A percentile compares a stretch with the other conserved stretches of the same genome.
phyloP scores from a whole-genome alignment of 2,113 vertebrate species.

The Hippocampus mohnikei region DNA sequence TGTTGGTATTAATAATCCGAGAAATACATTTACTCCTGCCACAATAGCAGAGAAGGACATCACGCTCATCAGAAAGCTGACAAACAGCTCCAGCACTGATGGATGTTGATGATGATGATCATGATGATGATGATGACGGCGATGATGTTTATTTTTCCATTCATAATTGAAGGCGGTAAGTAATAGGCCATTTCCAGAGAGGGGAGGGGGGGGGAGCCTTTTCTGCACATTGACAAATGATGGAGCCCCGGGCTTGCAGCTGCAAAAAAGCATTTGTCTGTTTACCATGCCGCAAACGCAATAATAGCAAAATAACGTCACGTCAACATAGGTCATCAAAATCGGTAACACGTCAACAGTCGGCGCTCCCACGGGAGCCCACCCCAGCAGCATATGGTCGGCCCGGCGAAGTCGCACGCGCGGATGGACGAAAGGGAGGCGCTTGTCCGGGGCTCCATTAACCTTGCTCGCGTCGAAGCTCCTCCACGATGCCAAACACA shows the following conservation, averaged over 20 bases:
- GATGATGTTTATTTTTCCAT: constrained; percentile 44
- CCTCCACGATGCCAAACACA: constrained; percentile 69
- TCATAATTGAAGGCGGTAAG: constrained; percentile 29
- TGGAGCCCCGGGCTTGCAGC: constrained; percentile 38
- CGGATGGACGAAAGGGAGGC: constrained; percentile 35
- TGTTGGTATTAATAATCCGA: constrained; percentile 51
- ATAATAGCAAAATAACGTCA: constrained; percentile 60
- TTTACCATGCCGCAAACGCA: constrained; percentile 44
- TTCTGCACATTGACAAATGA: constrained; percentile 41
- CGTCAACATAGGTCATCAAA: constrained; percentile 54
- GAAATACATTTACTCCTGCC: constrained; percentile 41
- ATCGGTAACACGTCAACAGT: constrained; percentile 39
- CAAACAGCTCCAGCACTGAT: constrained; percentile 48
- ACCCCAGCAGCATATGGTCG: constrained; percentile 32
- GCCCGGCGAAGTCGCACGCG: constrained; percentile 33
- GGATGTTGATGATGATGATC: constrained; percentile 37
- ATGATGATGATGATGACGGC: constrained; percentile 33
- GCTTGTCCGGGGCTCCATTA: constrained; percentile 67
- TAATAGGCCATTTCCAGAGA: constrained; percentile 45
- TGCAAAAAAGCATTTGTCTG: constrained; percentile 43
- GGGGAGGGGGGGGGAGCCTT: constrained; percentile 38
- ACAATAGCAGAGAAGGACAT: constrained; percentile 58
- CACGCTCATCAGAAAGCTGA: constrained; percentile 50
- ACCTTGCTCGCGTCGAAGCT: constrained; percentile 72
- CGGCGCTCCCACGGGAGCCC: constrained; percentile 36